Conservation (phyloP, 2,797 vertebrate species). For the Falco cherrug region DNA sequence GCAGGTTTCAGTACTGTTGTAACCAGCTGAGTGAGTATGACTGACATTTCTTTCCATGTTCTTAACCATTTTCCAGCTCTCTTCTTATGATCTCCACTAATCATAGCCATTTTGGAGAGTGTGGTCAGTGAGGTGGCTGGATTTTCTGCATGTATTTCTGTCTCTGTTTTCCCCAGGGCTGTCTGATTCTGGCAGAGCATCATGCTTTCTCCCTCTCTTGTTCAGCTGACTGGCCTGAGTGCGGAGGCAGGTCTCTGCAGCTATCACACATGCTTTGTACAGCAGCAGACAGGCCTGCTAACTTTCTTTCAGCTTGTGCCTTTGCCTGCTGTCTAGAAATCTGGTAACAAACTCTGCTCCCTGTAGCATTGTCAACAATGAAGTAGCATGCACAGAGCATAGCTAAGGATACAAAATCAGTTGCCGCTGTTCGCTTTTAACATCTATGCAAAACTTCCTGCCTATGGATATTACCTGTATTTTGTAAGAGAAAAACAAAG, state of each 20-base stretch:
- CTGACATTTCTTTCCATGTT: not conserved
- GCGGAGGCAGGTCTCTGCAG: not conserved
- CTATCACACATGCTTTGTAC: not conserved
- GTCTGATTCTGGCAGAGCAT: not conserved
- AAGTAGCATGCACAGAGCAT: fast-evolving
- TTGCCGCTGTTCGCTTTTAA: not conserved
- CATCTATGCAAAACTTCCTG: not conserved
- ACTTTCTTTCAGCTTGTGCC: not conserved
- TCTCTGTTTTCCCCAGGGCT: not conserved
- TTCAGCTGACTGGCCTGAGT: not conserved
- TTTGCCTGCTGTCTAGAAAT: not conserved
- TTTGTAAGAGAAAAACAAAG: not conserved
- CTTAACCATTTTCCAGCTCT: not conserved
- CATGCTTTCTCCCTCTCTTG: fast-evolving
- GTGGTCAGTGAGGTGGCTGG: not conserved
- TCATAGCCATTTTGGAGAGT: not conserved
- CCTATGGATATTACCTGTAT: not conserved
- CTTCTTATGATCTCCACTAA: not conserved
- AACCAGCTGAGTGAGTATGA: not conserved
- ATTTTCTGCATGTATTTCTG: not conserved
- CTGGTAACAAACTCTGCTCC: not conserved
- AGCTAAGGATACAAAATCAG: not conserved
- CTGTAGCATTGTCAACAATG: not conserved
- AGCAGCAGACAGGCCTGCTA: not conserved
- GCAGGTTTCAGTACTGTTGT: not conserved